Evolutionary conservation across 2,888 invertebrate genomes (phyloP).

Genomic region (Polyploca ridens): DNA sequence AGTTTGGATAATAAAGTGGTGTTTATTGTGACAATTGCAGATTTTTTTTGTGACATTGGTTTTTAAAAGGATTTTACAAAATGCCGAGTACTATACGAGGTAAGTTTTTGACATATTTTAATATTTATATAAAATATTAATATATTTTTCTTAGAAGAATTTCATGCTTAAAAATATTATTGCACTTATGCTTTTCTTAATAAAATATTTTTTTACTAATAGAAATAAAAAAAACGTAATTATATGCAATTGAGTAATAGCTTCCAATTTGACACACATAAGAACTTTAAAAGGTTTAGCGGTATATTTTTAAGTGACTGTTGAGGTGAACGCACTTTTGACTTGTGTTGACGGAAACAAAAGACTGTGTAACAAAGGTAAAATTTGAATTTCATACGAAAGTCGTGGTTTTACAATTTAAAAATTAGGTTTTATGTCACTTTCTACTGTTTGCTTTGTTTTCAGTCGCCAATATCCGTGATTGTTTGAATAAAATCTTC

Average conservation of each 20-base stretch:
- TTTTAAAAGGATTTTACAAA: slow-evolving; percentile 64
- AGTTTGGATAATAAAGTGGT: slow-evolving; percentile 61
- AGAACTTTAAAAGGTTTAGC: slow-evolving; percentile 16
- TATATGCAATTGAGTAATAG: slow-evolving; percentile 15
- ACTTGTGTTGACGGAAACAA: slow-evolving; percentile 62
- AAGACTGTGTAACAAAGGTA: slow-evolving; percentile 38
- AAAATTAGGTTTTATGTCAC: slow-evolving; percentile 47
- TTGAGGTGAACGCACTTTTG: slow-evolving; percentile 59
- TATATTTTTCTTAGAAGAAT: too few species aligned
- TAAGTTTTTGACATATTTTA: slow-evolving; percentile 43
- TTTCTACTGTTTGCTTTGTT: slow-evolving; percentile 40
- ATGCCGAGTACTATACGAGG: slow-evolving; percentile 84
- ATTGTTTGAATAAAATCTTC: neutral
- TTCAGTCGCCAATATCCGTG: neutral
- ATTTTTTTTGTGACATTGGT: slow-evolving; percentile 45
- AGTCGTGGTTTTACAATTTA: slow-evolving; percentile 45
- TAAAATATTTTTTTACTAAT: too few species aligned
- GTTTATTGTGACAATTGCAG: slow-evolving; percentile 45
- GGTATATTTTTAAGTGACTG: slow-evolving; percentile 22
- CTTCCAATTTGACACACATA: slow-evolving; percentile 17
- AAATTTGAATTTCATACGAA: slow-evolving; percentile 61
- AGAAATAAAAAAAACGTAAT: neutral
- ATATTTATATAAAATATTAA: too few species aligned
- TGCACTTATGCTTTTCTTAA: too few species aligned
- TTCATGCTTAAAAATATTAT: too few species aligned